phyloP scores from a whole-genome alignment of 2,797 vertebrate species.

The Lagodon rhomboides region DNA sequence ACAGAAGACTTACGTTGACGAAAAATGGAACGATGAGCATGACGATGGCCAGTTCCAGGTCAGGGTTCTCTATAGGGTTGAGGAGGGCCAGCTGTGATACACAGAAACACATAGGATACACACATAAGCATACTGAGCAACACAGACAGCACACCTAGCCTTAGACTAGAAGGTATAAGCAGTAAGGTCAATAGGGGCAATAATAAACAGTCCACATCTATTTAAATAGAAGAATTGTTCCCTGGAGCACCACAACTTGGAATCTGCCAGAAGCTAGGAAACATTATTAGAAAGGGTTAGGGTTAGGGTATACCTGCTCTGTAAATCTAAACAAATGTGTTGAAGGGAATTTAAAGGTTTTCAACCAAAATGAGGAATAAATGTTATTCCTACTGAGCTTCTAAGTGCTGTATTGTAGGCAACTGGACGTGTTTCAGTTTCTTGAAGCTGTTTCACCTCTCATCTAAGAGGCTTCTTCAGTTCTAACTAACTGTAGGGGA shows the following conservation, averaged over 20 bases:
- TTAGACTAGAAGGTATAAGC: neutral
- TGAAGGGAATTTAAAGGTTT: neutral
- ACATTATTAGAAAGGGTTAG: neutral
- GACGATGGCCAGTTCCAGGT: conserved; percentile 96
- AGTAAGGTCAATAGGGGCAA: neutral
- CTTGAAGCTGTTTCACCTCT: too few species aligned
- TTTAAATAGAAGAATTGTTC: neutral
- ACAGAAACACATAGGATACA: conserved; percentile 47
- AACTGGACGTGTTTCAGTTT: too few species aligned
- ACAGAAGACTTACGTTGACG: conserved; percentile 92
- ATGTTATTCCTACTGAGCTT: neutral
- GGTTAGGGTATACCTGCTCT: neutral
- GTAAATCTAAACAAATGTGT: neutral
- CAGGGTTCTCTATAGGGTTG: conserved; percentile 94
- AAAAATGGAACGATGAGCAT: conserved; percentile 99
- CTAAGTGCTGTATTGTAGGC: too few species aligned
- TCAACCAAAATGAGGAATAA: neutral
- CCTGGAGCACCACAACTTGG: neutral
- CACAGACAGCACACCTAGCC: neutral
- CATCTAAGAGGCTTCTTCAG: too few species aligned
- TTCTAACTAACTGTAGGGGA: too few species aligned
- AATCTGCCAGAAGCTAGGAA: neutral
- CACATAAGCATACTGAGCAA: conserved; percentile 15
- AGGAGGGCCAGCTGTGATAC: conserved; percentile 90
- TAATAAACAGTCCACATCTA: neutral